Percentiles rank a stretch among this genome's conserved stretches.
phyloP scores from a whole-genome alignment of 2,888 invertebrate species.

The Gibbula magus region DNA sequence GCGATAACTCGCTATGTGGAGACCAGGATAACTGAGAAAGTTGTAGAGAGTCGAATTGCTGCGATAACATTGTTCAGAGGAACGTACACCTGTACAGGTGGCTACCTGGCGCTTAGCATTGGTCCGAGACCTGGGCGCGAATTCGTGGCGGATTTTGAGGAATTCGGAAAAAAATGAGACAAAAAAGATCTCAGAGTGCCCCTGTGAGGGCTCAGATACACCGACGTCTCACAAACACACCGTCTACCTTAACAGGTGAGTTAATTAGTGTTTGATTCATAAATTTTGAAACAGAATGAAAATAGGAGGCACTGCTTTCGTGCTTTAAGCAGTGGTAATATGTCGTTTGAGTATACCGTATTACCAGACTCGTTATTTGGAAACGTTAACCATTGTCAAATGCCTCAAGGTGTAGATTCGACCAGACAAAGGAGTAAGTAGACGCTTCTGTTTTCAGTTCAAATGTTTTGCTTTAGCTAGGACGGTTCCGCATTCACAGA shows the following conservation, averaged over 20 bases:
- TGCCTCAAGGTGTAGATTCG: too few species aligned
- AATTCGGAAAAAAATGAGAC: neutral
- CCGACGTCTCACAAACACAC: neutral
- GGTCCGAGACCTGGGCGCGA: neutral
- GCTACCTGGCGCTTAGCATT: neutral
- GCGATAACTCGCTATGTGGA: neutral
- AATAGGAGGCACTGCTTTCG: too few species aligned
- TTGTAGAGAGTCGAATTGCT: slow-evolving; percentile 5
- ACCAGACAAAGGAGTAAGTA: too few species aligned
- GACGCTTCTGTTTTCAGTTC: too few species aligned
- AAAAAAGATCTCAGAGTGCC: slow-evolving; percentile 8
- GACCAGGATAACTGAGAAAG: neutral
- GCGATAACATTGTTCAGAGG: slow-evolving; percentile 10
- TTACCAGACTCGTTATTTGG: too few species aligned
- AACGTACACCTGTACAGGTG: neutral
- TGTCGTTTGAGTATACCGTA: too few species aligned
- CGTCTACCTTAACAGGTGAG: neutral
- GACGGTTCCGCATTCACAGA: too few species aligned
- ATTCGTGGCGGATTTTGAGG: neutral
- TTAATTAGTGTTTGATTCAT: too few species aligned
- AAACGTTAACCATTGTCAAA: too few species aligned
- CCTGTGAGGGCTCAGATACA: slow-evolving; percentile 1
- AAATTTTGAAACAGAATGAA: too few species aligned
- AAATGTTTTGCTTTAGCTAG: too few species aligned
- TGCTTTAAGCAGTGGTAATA: too few species aligned